Base-by-base conservation (phyloP, 2,113 vertebrate species). In the Xenopus borealis region DNA sequence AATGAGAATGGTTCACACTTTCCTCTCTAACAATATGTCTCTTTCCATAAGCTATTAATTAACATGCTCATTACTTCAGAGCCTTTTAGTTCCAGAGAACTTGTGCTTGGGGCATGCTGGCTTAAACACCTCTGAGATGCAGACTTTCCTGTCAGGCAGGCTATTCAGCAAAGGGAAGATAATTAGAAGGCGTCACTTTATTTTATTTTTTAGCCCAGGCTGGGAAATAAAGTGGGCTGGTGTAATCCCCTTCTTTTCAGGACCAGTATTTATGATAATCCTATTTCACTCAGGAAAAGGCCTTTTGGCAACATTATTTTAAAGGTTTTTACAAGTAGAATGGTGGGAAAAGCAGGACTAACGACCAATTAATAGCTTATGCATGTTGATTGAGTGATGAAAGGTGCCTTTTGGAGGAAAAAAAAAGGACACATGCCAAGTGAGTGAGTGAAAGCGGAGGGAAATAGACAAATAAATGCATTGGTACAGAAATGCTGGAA, bases 301-400 rank as follows among this genome's bases (percentile, higher is more conserved):
- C 57, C 57, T 18, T 1, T 0, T 70, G 66, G 74, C 74, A 77
- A 77, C 74, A 70, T 69, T 70, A 77, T 77, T 64, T 77, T 27
- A 45, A 71, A 81, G 72, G 71, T 13, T 12, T 53, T 71, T 53
- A 19, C 20, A 78, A 44, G 12, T 46, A 23, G 44, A 16, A 81
- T 20, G 46, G 33, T 63, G 74, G 10, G 65, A 71, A 74, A 58
- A 59, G 53, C 45, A 61, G 66, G 73, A 44, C 67, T 70, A 77
- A 77, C 69, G 74, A 77, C 67, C 74, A 77, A 77, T 77, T 63
- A 77, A 77, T 64, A 70, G 74, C 74, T 77, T 77, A 52, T 77
- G 33, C 59, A 65, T 77, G 74, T 64, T 64, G 74, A 77, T 57
- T 77, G 74, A 77, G 59, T 77, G 66, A 64, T 77, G 74, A 77